These are phyloP conservation scores for Diabrotica balteata DNA, from an alignment of 2,888 invertebrate genomes.

Conservation along the genomic window DNA sequence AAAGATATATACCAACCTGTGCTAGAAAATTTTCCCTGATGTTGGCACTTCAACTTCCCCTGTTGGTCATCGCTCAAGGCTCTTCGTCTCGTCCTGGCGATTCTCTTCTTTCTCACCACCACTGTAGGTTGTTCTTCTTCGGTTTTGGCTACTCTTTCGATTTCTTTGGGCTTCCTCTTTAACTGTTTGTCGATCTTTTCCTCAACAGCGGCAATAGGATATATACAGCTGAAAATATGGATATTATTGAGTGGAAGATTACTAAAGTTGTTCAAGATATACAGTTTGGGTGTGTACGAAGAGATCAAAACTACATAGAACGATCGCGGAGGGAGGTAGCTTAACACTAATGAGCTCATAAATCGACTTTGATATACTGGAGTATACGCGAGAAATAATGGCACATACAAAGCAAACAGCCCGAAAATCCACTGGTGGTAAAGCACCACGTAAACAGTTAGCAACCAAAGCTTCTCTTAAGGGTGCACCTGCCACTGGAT, in stretches of 20 bases:
- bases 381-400: too few relatives aligned
- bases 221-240: conserved; percentile 4
- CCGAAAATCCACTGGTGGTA: too few relatives aligned
- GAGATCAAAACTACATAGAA: too few relatives aligned
- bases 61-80: conserved; percentile 42
- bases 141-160: conserved; percentile 24
- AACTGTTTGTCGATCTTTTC: conserved; percentile 23
- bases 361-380: too few relatives aligned
- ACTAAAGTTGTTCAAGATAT: background rate
- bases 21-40: conserved; percentile 58
- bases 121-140: conserved; percentile 24
- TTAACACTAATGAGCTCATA: too few relatives aligned
- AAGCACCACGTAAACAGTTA: too few relatives aligned
- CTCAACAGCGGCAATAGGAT: background rate
- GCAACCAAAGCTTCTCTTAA: too few relatives aligned
- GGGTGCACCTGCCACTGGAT: too few relatives aligned
- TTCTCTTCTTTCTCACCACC: conserved; percentile 47
- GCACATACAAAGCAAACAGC: too few relatives aligned
- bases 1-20: conserved; percentile 50
- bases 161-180: conserved; percentile 20
- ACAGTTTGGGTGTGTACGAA: too few relatives aligned
- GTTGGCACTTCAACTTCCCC: conserved; percentile 33
- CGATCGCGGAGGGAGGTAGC: too few relatives aligned
- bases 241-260: too few relatives aligned
- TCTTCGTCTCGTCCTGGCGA: conserved; percentile 38